These are phyloP conservation scores for Hydrophis major DNA, from an alignment of 2,797 vertebrate genomes.

Conservation along the genomic window DNA sequence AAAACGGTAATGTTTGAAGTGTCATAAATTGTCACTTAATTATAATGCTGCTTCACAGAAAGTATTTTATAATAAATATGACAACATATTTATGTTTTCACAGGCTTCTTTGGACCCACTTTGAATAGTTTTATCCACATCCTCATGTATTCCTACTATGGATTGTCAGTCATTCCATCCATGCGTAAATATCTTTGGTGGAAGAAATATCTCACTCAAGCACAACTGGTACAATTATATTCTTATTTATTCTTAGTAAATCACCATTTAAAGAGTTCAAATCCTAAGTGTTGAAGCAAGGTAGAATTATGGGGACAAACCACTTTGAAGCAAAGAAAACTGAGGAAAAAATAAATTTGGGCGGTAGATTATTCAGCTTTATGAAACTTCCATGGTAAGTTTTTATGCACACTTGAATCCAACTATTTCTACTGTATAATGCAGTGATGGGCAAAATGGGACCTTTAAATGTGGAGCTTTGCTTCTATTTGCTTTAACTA, in stretches of 20 bases:
- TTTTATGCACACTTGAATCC: background rate
- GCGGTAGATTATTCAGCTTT: background rate
- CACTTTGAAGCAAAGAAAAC: background rate
- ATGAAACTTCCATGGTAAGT: background rate
- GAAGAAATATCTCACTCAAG: constrained; percentile 88
- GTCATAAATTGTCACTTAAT: background rate
- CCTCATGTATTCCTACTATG: constrained; percentile 87
- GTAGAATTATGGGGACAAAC: background rate
- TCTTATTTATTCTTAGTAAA: background rate
- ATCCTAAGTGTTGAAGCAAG: background rate
- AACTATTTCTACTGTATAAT: background rate
- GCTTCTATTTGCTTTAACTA: background rate
- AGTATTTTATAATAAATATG: background rate
- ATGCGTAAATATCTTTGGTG: constrained; percentile 87
- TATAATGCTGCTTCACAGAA: background rate
- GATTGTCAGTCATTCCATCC: constrained; percentile 82
- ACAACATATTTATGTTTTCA: constrained; percentile 26
- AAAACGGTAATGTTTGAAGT: background rate
- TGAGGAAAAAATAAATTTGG: background rate
- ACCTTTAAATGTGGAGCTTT: background rate
- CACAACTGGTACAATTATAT: constrained; percentile 74
- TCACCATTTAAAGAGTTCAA: background rate
- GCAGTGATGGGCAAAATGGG: background rate
- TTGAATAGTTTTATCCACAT: constrained; percentile 88
- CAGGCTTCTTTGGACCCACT: constrained; percentile 86